phyloP scores from a whole-genome alignment of 2,888 invertebrate genomes.

The Esperia sulphurella region DNA sequence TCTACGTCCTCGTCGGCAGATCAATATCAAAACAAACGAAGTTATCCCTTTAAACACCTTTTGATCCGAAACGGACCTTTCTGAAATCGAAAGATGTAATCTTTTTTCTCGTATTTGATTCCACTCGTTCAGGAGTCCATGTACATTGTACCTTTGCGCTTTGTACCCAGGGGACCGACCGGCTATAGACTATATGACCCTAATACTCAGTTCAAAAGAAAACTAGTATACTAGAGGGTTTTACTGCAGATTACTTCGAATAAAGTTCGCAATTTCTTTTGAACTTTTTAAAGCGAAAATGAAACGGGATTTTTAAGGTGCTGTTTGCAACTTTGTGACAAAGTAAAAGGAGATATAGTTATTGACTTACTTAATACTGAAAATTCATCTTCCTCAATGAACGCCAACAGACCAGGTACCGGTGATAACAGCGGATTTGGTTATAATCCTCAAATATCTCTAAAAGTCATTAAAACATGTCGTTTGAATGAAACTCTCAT shows the following conservation, averaged over 20 bases:
- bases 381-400: no score
- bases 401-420: no score
- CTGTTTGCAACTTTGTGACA: background rate
- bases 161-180: constrained; percentile 23
- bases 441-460: no score
- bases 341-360: background rate
- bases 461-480: no score
- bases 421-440: no score
- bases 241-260: constrained; percentile 43
- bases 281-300: constrained; percentile 23
- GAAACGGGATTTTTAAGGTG: background rate
- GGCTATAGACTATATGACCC: constrained; percentile 25
- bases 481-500: no score
- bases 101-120: constrained; percentile 33
- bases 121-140: constrained; percentile 12
- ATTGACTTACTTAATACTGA: no score
- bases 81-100: constrained; percentile 60
- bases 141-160: constrained; percentile 13
- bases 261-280: constrained; percentile 23
- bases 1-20: background rate
- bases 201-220: constrained; percentile 33
- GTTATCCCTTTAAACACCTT: constrained; percentile 11
- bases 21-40: constrained; percentile 10
- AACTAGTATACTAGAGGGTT: constrained; percentile 25
- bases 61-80: constrained; percentile 29